Conservation (phyloP, 2,797 vertebrate species). For the Hydrophis major region DNA sequence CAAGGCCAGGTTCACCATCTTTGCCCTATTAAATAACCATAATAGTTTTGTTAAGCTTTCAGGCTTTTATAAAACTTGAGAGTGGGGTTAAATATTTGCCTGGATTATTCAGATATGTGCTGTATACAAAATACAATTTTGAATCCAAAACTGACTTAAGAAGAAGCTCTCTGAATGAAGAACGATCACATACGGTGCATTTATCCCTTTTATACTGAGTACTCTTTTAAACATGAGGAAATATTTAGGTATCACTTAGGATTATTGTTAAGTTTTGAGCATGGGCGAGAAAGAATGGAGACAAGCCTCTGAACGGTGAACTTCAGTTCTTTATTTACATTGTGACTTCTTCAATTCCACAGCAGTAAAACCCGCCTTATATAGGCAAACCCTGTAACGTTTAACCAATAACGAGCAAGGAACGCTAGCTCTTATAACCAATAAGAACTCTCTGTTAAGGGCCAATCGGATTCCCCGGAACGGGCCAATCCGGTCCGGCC, state of each 20-base stretch:
- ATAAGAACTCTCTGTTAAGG: too few species aligned
- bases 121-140: not conserved
- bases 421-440: too few species aligned
- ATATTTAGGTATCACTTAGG: not conserved
- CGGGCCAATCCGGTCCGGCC: too few species aligned
- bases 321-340: too few species aligned
- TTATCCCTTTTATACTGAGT: not conserved
- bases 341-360: too few species aligned
- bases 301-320: too few species aligned
- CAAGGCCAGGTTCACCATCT: conserved; percentile 92
- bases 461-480: too few species aligned
- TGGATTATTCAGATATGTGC: conserved; percentile 9
- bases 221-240: not conserved
- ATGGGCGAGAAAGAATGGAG: too few species aligned
- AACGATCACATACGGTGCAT: not conserved
- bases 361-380: too few species aligned
- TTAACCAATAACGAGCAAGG: too few species aligned
- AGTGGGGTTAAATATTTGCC: not conserved
- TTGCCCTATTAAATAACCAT: conserved; percentile 85
- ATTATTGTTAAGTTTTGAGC: too few species aligned
- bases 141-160: not conserved
- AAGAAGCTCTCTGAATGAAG: not conserved
- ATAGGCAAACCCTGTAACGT: too few species aligned
- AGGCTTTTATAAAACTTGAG: not conserved
- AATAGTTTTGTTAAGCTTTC: conserved; percentile 63